Percentiles rank a stretch among this genome's conserved stretches.
Evolutionary conservation across 2,113 vertebrate genomes (phyloP).

Genomic region (Leucopsar rothschildi): DNA sequence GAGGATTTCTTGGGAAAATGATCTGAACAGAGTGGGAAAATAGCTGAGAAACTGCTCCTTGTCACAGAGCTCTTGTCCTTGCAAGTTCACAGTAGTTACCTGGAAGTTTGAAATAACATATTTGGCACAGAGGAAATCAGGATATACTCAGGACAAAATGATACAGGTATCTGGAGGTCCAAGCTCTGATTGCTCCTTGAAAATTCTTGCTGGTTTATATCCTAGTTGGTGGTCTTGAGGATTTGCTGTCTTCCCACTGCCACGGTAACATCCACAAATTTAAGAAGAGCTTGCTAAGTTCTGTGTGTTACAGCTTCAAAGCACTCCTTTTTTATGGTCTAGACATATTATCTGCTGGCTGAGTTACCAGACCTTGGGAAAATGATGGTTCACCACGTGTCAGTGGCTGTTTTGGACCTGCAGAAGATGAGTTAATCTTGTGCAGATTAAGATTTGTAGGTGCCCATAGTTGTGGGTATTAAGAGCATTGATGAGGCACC

Average conservation of each 20-base stretch:
- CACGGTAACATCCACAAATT: neutral
- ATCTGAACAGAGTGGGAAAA: neutral
- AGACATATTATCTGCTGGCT: neutral
- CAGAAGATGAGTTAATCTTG: conserved; percentile 13
- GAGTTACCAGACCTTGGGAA: conserved; percentile 35
- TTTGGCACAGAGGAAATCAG: neutral
- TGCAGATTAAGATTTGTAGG: neutral
- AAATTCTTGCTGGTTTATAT: neutral
- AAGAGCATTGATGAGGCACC: neutral
- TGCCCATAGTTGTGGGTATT: neutral
- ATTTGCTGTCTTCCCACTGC: neutral
- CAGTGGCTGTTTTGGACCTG: neutral
- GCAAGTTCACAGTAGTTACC: neutral
- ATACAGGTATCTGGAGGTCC: neutral
- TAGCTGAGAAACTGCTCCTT: neutral
- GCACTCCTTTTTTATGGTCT: neutral
- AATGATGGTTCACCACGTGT: neutral
- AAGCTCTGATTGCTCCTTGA: neutral
- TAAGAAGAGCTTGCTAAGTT: neutral
- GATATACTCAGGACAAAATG: neutral
- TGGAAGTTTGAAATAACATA: neutral
- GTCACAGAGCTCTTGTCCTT: neutral
- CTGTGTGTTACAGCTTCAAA: neutral
- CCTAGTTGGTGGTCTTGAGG: neutral
- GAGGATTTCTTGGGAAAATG: neutral